phyloP scores from a whole-genome alignment of 2,113 vertebrate species.

The Phalacrocorax brasilianus region DNA sequence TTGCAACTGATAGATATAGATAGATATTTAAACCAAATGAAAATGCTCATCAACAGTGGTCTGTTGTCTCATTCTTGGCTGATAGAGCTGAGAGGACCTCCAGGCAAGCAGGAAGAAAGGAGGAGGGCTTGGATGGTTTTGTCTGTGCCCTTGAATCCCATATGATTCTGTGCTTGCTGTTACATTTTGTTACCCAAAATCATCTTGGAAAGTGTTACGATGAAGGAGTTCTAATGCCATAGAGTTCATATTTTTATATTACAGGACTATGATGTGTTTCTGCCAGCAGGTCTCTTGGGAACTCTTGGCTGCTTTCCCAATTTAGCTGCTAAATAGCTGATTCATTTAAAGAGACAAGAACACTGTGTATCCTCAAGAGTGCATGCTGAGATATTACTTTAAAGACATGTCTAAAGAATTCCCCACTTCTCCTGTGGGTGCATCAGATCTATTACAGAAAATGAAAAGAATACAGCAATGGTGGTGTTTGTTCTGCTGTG shows the following conservation, averaged over 20 bases:
- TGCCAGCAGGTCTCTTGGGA: background rate
- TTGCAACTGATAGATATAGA: background rate
- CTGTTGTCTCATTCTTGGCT: background rate
- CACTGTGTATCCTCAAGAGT: background rate
- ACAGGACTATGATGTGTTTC: background rate
- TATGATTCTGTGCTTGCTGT: background rate
- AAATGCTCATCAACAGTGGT: rapidly evolving
- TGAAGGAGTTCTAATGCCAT: background rate
- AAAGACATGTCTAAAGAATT: background rate
- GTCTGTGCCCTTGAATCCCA: background rate
- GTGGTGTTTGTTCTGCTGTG: background rate
- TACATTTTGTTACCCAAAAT: background rate
- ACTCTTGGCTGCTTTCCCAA: constrained; percentile 12
- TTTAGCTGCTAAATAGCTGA: background rate
- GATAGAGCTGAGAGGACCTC: background rate
- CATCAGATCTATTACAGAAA: background rate
- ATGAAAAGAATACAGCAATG: background rate
- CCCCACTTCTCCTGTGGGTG: background rate
- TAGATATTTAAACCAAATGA: background rate
- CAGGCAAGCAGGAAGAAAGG: background rate
- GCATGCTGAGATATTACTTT: background rate
- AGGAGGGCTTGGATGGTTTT: background rate
- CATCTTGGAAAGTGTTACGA: background rate
- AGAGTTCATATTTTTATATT: background rate
- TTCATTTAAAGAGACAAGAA: constrained; percentile 29